Conservation (phyloP, 2,113 vertebrate species). For the Garra rufa region DNA sequence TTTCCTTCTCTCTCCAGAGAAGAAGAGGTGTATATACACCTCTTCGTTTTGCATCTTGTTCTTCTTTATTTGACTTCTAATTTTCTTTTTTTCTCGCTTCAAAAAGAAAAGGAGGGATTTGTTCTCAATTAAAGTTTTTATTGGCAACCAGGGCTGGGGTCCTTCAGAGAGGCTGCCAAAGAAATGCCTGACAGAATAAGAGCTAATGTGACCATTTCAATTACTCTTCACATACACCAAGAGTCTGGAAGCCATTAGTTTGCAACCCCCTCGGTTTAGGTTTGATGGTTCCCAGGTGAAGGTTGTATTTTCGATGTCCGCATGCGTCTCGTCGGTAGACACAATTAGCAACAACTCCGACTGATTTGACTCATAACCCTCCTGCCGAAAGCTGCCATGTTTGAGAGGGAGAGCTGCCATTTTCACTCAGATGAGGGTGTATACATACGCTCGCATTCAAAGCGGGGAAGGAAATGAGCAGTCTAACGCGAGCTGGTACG, state of each 20-base stretch:
- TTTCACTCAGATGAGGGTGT: conserved; percentile 23
- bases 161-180: conserved; percentile 45
- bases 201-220: conserved; percentile 44
- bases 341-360: conserved; percentile 44
- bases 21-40: not conserved
- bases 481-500: conserved; percentile 55
- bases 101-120: conserved; percentile 39
- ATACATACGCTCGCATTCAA: conserved; percentile 46
- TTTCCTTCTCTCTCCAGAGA: not conserved
- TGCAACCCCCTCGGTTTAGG: conserved; percentile 24
- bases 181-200: conserved; percentile 39
- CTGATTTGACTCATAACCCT: conserved; percentile 32
- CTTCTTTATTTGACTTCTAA: conserved; percentile 8
- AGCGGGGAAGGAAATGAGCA: conserved; percentile 64
- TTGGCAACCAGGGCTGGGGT: conserved; percentile 42
- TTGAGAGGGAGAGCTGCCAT: conserved; percentile 9
- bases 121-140: conserved; percentile 39
- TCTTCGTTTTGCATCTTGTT: conserved; percentile 3
- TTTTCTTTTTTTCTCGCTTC: not conserved
- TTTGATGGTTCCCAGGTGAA: conserved; percentile 54
- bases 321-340: conserved; percentile 14
- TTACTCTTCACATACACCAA: conserved; percentile 32
- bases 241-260: conserved; percentile 52
- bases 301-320: not conserved
- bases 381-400: conserved; percentile 15